A percentile compares a stretch with the other conserved stretches of the same genome.
Conservation (phyloP, 2,888 invertebrate genomes). For the Phyllotreta cruciferae region DNA sequence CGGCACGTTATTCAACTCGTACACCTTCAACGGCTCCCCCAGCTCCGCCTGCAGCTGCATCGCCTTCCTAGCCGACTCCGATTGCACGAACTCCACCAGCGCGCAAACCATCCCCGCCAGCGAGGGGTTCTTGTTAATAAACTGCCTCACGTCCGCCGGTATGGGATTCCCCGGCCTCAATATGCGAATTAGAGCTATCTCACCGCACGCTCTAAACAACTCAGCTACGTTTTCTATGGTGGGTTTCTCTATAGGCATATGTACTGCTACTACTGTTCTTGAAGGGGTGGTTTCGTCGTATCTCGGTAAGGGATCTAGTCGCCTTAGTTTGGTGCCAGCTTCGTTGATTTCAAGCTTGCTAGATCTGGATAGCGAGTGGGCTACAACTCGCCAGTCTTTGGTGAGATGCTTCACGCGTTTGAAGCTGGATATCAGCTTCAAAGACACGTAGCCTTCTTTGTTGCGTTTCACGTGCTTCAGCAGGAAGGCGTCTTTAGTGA, state of each 20-base stretch:
- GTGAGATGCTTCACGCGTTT: conserved; percentile 93
- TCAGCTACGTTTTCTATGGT: conserved; percentile 92
- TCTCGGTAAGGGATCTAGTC: conserved; percentile 83
- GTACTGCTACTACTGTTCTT: conserved; percentile 86
- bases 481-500: conserved; percentile 93
- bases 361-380: conserved; percentile 80
- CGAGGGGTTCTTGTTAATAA: conserved; percentile 89
- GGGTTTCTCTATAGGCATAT: conserved; percentile 83
- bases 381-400: conserved; percentile 93
- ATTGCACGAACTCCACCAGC: conserved; percentile 88
- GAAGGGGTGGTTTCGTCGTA: conserved; percentile 94
- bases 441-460: conserved; percentile 93
- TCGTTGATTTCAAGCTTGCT: conserved; percentile 88
- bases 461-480: conserved; percentile 93
- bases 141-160: conserved; percentile 89
- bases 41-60: conserved; percentile 71
- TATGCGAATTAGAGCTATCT: conserved; percentile 87
- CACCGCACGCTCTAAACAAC: conserved; percentile 86
- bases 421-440: conserved; percentile 94
- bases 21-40: conserved; percentile 71
- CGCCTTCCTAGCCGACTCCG: conserved; percentile 84
- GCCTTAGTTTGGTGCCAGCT: conserved; percentile 86
- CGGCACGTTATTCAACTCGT: conserved; percentile 75
- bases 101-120: conserved; percentile 87
- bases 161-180: conserved; percentile 88